A percentile compares a stretch with the other conserved stretches of the same genome.
Evolutionary conservation across 2,888 invertebrate species (phyloP).

Genomic region (Euzophera pinguis): DNA sequence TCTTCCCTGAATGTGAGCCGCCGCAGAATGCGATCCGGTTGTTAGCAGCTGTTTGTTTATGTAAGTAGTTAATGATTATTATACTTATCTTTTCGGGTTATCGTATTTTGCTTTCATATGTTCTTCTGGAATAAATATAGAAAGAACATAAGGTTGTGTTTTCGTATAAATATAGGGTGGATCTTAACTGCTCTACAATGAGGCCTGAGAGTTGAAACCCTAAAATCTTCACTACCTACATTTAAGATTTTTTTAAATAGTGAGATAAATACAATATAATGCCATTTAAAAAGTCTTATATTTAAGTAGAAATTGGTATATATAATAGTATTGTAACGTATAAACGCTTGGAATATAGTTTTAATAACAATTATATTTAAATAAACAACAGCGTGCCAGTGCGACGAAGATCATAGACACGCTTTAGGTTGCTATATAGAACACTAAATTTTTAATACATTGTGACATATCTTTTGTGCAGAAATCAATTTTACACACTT

Average conservation of each 20-base stretch:
- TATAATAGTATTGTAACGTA: no score
- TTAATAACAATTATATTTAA: not conserved
- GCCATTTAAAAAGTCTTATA: no score
- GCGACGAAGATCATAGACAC: not conserved
- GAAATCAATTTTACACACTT: not conserved
- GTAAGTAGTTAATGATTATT: conserved; percentile 78
- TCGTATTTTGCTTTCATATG: not conserved
- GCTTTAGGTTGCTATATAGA: not conserved
- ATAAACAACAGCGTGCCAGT: not conserved
- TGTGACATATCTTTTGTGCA: conserved; percentile 8
- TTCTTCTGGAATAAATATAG: not conserved
- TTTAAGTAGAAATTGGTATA: no score
- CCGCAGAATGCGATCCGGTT: conserved; percentile 88
- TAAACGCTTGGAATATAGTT: not conserved
- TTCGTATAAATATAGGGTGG: not conserved
- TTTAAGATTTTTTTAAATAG: no score
- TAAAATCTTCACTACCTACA: no score
- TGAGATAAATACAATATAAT: no score
- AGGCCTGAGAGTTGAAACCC: no score
- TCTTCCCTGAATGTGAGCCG: conserved; percentile 87
- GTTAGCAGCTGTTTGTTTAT: conserved; percentile 89
- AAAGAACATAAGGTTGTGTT: not conserved
- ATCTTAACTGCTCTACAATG: no score
- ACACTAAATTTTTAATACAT: not conserved
- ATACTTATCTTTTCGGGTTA: not conserved